Evolutionary conservation across 1,140 invertebrate genomes (phyloP).

Genomic region (Drosophila pectinifera): DNA sequence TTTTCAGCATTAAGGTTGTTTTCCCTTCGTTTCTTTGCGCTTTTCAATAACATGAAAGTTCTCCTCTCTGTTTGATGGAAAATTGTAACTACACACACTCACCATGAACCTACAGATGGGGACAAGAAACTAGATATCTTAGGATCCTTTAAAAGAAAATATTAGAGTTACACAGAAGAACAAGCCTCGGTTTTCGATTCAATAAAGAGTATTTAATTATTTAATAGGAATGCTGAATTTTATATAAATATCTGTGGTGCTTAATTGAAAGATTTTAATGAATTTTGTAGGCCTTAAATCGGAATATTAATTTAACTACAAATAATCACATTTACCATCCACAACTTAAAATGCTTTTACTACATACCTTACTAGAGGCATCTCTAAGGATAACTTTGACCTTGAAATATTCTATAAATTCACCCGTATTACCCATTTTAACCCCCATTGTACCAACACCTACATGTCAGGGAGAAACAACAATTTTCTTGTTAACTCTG

Average conservation of each 20-base stretch:
- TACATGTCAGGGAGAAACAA: conserved; percentile 33
- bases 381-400: too few species aligned
- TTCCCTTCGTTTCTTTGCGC: conserved; percentile 50
- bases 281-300: too few species aligned
- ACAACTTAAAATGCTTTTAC: too few species aligned
- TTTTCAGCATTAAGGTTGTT: conserved; percentile 68
- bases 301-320: too few species aligned
- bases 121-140: too few species aligned
- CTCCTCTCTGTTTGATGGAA: conserved; percentile 62
- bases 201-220: too few species aligned
- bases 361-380: not conserved
- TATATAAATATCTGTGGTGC: too few species aligned
- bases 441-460: not conserved
- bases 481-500: conserved; percentile 56
- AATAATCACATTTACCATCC: too few species aligned
- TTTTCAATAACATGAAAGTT: conserved; percentile 82
- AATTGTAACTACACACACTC: conserved; percentile 67
- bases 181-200: too few species aligned
- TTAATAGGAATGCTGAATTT: too few species aligned
- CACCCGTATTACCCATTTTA: not conserved
- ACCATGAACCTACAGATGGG: conserved; percentile 7
- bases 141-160: too few species aligned
- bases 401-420: not conserved
- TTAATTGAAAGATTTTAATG: too few species aligned
- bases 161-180: not conserved